Base-by-base conservation (phyloP, 64 coral and sea anemone species). In the Hydrozoanthus tunicans region DNA sequence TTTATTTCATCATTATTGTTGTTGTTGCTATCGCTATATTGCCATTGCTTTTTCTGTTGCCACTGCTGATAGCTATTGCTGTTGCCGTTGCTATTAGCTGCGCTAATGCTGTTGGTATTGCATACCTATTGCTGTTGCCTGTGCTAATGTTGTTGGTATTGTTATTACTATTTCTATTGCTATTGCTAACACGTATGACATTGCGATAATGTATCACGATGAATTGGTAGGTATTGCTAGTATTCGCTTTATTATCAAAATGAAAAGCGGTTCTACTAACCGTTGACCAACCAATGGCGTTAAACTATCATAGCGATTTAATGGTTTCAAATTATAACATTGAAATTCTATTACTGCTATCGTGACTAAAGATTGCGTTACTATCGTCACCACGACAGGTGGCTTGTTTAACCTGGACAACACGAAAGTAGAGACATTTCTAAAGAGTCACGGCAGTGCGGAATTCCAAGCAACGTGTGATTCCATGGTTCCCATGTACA, bases 391-490 rank as follows among this genome's bases (percentile, higher is more conserved):
- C 1, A 73, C 54, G 82, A 55, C 60, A 97, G 95, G 92, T 62
- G 95, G 95, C 5, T 81, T 97, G 62, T 97, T 97, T 62, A 97
- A 88, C 56, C 63, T 97, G 4, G 92, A 97, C 55, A 93, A 94
- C 20, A 78, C 89, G 3, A 97, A 97, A 92, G 95, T 97, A 59
- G 89, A 94, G 78, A 97, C 95, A 0, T 97, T 97, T 56, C 89
- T 97, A 8, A 92, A 58, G 8, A 90, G 92, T 60, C 95, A 96
- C 88, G 95, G 95, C 15, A 96, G 95, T 14, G 95, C 95, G 27
- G 95, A 96, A 62, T 96, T 96, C 43, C 92, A 96, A 61, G 95
- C 95, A 4, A 70, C 86, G 1, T 96, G 95, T 71, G 92, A 96
- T 52, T 89, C 95, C 55, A 67, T 86, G 77, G 78, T 96, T 25